Percentiles rank a stretch among this genome's conserved stretches.
Conservation (phyloP, 2,113 vertebrate species). For the Crotalus viridis region DNA sequence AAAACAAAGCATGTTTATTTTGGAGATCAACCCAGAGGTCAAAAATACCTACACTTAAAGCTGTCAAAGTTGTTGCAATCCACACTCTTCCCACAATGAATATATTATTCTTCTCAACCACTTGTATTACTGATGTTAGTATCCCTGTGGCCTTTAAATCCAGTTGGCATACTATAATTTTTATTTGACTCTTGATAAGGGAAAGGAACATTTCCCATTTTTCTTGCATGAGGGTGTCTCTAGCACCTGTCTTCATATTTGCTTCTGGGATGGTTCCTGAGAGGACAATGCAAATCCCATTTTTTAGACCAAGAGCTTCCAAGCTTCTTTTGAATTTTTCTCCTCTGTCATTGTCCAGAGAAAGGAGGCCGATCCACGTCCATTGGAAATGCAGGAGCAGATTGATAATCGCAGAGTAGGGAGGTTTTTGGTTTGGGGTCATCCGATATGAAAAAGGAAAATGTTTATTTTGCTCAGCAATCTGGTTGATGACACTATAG, state of each 20-base stretch:
- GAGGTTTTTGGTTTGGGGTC: neutral
- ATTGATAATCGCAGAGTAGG: no score
- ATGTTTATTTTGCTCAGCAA: neutral
- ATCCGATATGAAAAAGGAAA: neutral
- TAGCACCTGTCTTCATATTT: neutral
- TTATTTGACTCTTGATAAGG: neutral
- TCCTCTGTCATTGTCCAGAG: neutral
- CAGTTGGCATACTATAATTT: neutral
- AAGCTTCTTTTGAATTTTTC: neutral
- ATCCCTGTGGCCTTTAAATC: neutral
- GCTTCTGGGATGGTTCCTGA: no score
- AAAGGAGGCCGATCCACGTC: no score
- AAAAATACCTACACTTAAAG: neutral
- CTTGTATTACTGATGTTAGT: neutral
- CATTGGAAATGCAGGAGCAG: no score
- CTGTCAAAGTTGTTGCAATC: no score
- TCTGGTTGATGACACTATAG: neutral
- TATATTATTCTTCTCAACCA: accelerated
- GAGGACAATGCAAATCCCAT: no score
- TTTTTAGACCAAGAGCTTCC: neutral
- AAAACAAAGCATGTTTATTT: neutral
- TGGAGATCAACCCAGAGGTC: neutral
- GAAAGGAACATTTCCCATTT: neutral
- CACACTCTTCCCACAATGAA: neutral
- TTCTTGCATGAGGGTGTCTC: neutral